Evolutionary conservation across 2,113 vertebrate species (phyloP).

Genomic region (Ceuthmochares aereus): DNA sequence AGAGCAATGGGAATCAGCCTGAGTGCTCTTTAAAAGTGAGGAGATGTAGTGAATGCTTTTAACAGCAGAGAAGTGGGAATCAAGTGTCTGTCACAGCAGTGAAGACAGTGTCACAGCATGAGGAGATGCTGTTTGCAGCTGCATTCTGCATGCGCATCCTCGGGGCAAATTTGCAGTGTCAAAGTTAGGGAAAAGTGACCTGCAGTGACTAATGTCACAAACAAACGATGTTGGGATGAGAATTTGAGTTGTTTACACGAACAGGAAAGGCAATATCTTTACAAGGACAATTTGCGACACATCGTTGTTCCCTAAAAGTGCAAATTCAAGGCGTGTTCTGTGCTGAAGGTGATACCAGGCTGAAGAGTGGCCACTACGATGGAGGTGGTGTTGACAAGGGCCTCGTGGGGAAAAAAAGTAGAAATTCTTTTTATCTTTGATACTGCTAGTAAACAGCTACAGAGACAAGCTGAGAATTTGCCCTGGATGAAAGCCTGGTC

Average conservation of each 20-base stretch:
- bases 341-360: not conserved
- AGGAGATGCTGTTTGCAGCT: conserved; percentile 4
- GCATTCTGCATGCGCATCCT: not conserved
- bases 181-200: not conserved
- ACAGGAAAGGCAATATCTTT: not conserved
- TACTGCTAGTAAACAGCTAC: not conserved
- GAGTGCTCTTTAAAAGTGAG: not conserved
- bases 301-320: not conserved
- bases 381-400: not conserved
- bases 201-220: not conserved
- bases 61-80: not conserved
- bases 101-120: not conserved
- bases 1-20: not conserved
- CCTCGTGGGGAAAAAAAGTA: not conserved
- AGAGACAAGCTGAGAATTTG: not conserved
- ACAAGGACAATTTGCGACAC: not conserved
- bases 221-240: not conserved
- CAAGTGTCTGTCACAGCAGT: not conserved
- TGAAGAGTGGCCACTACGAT: not conserved
- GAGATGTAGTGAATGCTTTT: not conserved
- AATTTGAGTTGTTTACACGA: not conserved
- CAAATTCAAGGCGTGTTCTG: not conserved
- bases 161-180: not conserved
- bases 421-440: not conserved
- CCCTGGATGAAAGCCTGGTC: not conserved